Conservation (phyloP, 2,113 vertebrate species). For the Conger conger region DNA sequence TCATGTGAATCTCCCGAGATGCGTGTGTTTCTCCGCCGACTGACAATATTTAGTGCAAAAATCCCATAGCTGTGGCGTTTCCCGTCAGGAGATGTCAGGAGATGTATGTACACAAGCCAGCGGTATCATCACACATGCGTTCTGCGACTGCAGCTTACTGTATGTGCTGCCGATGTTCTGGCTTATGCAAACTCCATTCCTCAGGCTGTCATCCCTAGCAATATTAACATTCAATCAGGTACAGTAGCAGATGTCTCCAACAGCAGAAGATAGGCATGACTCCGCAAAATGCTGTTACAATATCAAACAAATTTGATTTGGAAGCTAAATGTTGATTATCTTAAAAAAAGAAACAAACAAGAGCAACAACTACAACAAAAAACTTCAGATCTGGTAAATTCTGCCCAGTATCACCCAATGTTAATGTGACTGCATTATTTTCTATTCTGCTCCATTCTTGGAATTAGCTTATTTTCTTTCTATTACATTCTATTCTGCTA, state of each 20-base stretch:
- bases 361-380: background rate
- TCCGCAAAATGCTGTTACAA: background rate
- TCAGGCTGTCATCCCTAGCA: background rate
- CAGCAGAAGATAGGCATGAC: background rate
- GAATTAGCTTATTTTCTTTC: too few relatives aligned
- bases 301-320: slow-evolving; percentile 7
- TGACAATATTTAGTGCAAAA: slow-evolving; percentile 9
- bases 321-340: background rate
- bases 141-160: background rate
- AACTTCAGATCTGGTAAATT: background rate
- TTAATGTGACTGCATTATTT: background rate
- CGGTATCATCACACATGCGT: background rate
- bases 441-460: background rate
- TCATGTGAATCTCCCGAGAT: background rate
- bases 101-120: background rate
- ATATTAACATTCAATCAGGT: background rate
- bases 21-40: background rate
- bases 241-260: background rate
- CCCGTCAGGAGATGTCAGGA: background rate
- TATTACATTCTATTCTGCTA: background rate
- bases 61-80: background rate
- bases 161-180: background rate
- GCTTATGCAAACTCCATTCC: background rate
- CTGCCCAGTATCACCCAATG: background rate
- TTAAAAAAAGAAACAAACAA: too few relatives aligned